Conservation (phyloP, 2,797 vertebrate species). For the Pseudochirops cupreus region DNA sequence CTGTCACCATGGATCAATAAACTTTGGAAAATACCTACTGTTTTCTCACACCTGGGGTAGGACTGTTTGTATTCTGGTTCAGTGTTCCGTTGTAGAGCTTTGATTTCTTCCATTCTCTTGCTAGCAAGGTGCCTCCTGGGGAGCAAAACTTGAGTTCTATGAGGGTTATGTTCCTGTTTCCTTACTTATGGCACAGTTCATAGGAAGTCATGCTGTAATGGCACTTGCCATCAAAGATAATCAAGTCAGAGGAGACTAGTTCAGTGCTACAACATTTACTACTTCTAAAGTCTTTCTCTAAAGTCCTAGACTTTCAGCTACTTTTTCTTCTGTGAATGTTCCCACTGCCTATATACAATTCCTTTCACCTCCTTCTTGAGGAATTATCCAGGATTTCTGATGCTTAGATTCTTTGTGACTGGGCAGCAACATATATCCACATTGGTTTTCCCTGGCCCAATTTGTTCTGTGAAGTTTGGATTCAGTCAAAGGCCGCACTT, state of each 20-base stretch:
- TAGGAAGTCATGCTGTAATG: background rate
- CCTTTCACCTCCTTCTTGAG: background rate
- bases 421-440: background rate
- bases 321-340: background rate
- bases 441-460: background rate
- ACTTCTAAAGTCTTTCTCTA: background rate
- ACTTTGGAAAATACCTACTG: background rate
- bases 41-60: background rate
- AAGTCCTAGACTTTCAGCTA: background rate
- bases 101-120: background rate
- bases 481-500: no score
- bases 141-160: background rate
- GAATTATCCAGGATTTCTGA: background rate
- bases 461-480: no score
- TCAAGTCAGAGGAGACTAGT: background rate
- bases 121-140: background rate
- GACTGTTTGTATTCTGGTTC: background rate
- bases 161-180: background rate
- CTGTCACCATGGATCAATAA: background rate
- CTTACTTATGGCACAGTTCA: background rate
- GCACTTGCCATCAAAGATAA: background rate
- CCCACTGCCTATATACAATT: background rate
- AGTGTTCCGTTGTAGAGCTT: background rate
- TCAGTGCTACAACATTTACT: background rate
- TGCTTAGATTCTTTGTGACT: background rate